Evolutionary conservation across 2,797 vertebrate genomes (phyloP), one percentile per base, ranked within the genome.

Genomic region (Geotrypetes seraphini): DNA sequence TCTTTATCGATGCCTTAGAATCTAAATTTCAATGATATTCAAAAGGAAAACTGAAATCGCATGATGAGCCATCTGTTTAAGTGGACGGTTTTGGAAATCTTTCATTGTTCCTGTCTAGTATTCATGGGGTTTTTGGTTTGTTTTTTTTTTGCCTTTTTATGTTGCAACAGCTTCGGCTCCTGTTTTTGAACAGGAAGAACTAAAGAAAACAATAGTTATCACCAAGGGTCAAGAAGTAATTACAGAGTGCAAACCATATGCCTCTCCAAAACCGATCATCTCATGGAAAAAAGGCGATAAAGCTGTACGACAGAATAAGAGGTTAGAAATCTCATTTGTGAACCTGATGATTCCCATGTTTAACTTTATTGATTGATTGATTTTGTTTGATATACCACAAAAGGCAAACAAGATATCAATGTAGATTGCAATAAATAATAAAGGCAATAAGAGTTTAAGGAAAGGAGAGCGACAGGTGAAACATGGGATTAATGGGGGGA

Each of bases 271-370:
- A 50, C 89, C 94, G 10, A 44, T 72, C 21, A 83, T 93, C 48
- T 85, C 79, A 2, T 97, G 94, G 94, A 93, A 58, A 66, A 94
- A 89, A 74, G 90, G 78, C 44, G 90, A 94, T 61, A 81, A 70
- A 65, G 47, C 47, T 0, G 13, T 85, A n/a, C 70, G 61, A 47
- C 74, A 69, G 34, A 95, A 30, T 55, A 91, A 84, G 78, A 91
- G 92, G 94, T 97, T 61, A 76, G 79, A 70, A 47, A 10, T 37
- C 23, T 28, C n/a, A 60, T 68, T 1, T 1, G 15, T 61, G 45
- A 53, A 48, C 23, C 33, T n/a, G n/a, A n/a, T n/a, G n/a, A n/a
- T n/a, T n/a, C n/a, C n/a, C n/a, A n/a, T n/a, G n/a, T n/a, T n/a
- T n/a, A n/a, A n/a, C n/a, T n/a, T n/a, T n/a, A n/a, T n/a, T n/a